Evolutionary conservation across 2,797 vertebrate genomes (phyloP), one percentile per base, ranked within the genome.

Genomic region (Silurus lanzhouensis): DNA sequence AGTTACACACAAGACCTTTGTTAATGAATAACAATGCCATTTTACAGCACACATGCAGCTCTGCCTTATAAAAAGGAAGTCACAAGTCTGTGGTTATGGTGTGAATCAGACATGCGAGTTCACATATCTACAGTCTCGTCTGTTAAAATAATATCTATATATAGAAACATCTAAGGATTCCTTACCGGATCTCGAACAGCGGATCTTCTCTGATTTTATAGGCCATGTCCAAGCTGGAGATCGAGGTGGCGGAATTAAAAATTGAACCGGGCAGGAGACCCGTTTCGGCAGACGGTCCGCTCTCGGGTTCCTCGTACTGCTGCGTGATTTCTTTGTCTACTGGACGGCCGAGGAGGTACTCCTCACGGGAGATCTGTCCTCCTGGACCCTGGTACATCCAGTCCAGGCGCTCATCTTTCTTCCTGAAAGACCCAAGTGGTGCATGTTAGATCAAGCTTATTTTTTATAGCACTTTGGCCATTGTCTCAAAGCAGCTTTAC

Each of bases 361-460:
- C 98, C 0, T 99, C 98, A 20, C 97, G 96, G 91, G 96, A 98
- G 90, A 98, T 96, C 94, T 98, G 96, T 0, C 96, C 96, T 0
- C 96, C 95, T 0, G 97, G 96, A 0, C 98, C 98, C 92, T 99
- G 98, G 92, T 99, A 99, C 98, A 99, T 99, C 98, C 98, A 99
- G 91, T 99, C 98, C 89, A 99, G 77, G 5, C 98, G 97, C 87
- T 99, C 98, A 91, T 99, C 97, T 83, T 96, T 96, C 83, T 97
- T 99, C 87, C 98, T 99, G 79, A 48, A 68, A 74, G 6, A 60
- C 5, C 38, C 83, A 83, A 44, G n/a, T 2, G 12, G 12, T n/a
- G 0, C 60, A 4, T 38, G 27, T 64, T 46, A 10, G 48, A 0
- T 38, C 38, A 38, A 38, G 31, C 1, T 38, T 38, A 38, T 38